Evolutionary conservation across 2,888 invertebrate genomes (phyloP).

Genomic region (Parnassius orleans): DNA sequence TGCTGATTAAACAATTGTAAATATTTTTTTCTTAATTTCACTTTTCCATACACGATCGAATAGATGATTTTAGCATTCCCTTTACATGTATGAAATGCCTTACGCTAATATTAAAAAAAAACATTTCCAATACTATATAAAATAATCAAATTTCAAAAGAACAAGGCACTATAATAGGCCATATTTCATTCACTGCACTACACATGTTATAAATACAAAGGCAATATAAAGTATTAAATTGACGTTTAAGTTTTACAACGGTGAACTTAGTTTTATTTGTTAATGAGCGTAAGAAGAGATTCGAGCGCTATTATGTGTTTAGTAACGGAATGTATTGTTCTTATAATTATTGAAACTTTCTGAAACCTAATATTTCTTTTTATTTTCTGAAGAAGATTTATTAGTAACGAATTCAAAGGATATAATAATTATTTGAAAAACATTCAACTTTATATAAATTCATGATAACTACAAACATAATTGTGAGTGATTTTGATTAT

Average conservation of each 20-base stretch:
- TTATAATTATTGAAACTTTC: background rate
- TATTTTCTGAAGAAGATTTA: background rate
- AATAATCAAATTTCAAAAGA: too few species aligned
- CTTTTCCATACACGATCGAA: too few species aligned
- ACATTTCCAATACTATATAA: too few species aligned
- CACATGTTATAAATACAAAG: background rate
- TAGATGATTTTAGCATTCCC: too few species aligned
- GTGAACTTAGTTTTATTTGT: background rate
- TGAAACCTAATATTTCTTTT: background rate
- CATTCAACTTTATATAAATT: constrained; percentile 8
- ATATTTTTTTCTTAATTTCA: background rate
- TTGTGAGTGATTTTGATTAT: background rate
- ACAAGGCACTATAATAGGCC: background rate
- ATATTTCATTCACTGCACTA: background rate
- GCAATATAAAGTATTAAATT: background rate
- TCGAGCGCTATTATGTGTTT: constrained; percentile 1
- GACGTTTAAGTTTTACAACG: background rate
- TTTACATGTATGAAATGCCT: too few species aligned
- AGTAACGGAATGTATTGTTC: constrained; percentile 6
- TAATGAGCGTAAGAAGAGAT: constrained; percentile 3
- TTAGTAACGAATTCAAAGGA: background rate
- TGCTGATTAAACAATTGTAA: background rate
- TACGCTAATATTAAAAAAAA: too few species aligned
- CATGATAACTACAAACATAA: background rate
- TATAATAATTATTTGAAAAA: background rate